phyloP scores from a whole-genome alignment of 2,113 vertebrate genomes.

The Ptyas mucosa region DNA sequence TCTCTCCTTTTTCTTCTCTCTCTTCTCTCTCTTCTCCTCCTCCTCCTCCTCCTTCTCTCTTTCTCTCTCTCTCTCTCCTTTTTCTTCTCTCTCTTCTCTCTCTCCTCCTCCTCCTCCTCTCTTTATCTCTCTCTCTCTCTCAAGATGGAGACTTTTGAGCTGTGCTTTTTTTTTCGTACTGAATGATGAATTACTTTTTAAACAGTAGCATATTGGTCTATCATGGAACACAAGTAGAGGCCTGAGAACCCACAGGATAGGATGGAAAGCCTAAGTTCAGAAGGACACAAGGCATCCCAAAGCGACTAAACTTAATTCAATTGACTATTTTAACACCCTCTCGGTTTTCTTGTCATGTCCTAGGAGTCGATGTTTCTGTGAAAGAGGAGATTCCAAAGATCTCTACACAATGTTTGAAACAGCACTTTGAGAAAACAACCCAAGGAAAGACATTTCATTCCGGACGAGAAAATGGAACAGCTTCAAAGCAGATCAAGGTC shows the following conservation, averaged over 20 bases:
- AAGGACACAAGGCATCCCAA: not conserved
- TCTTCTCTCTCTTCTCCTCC: too few species aligned
- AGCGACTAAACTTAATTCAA: not conserved
- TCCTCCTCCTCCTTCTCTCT: too few species aligned
- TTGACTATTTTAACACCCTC: not conserved
- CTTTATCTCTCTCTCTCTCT: too few species aligned
- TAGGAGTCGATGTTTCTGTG: conserved; percentile 71
- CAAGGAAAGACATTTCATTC: conserved; percentile 68
- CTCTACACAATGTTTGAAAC: conserved; percentile 85
- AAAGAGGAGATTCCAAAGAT: conserved; percentile 84
- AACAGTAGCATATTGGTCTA: not conserved
- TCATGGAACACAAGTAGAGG: not conserved
- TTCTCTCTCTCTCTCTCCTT: too few species aligned
- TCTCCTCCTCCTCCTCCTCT: too few species aligned
- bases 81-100: too few species aligned
- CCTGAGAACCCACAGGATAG: not conserved
- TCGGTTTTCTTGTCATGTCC: conserved; percentile 37
- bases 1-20: too few species aligned
- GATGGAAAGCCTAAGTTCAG: not conserved
- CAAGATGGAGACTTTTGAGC: not conserved
- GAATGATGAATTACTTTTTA: not conserved
- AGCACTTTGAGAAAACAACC: conserved; percentile 87
- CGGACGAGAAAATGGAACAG: conserved; percentile 57
- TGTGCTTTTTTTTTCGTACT: not conserved
- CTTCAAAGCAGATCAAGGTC: conserved; percentile 86